phyloP scores from a whole-genome alignment of 2,797 vertebrate species.

The Gambusia yucatana region DNA sequence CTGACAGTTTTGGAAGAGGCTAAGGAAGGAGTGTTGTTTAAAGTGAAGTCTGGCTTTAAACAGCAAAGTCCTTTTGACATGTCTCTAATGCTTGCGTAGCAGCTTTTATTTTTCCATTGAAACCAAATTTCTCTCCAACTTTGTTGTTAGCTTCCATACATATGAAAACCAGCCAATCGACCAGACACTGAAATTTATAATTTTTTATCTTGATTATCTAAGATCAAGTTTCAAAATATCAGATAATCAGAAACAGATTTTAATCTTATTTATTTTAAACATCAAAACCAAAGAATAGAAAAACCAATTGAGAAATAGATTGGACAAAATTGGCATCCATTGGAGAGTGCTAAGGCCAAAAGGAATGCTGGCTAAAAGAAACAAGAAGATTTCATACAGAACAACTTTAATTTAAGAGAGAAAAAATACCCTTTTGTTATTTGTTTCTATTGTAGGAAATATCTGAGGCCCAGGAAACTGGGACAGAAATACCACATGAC shows the following conservation, averaged over 20 bases:
- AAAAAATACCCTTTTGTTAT: slow-evolving; percentile 1
- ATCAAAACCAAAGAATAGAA: neutral
- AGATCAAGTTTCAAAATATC: too few relatives aligned
- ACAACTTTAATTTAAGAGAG: neutral
- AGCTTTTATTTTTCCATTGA: neutral
- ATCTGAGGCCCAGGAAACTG: neutral
- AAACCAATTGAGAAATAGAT: neutral
- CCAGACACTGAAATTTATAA: neutral
- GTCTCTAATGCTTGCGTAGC: neutral
- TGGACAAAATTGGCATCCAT: neutral
- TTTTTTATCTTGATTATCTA: neutral
- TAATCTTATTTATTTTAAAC: neutral
- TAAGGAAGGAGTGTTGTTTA: neutral
- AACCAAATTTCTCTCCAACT: neutral
- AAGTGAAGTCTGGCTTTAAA: neutral
- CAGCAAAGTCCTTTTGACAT: neutral
- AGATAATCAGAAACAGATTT: neutral
- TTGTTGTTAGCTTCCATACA: neutral
- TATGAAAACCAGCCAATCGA: neutral
- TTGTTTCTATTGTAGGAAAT: slow-evolving; percentile 14
- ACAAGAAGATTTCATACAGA: neutral
- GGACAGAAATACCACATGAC: slow-evolving; percentile 41
- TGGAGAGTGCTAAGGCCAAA: neutral
- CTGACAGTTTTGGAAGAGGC: slow-evolving; percentile 1
- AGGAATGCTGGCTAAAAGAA: neutral